A percentile compares a stretch with the other conserved stretches of the same genome.
Evolutionary conservation across 1,140 invertebrate genomes (phyloP).

Genomic region (Coenobita brevimanus): DNA sequence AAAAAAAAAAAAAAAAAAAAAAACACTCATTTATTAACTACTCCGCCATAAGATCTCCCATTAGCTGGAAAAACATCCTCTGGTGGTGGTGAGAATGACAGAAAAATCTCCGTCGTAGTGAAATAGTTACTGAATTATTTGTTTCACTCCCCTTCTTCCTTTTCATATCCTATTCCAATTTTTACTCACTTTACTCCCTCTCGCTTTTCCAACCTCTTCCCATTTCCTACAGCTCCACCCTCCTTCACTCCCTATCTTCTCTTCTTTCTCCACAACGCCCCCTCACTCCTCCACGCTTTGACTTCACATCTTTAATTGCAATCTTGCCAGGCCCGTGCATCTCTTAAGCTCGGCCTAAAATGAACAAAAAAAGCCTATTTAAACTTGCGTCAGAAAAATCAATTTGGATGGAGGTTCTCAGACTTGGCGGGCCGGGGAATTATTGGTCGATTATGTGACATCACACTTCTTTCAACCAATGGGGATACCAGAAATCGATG

Average conservation of each 20-base stretch:
- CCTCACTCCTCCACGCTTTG: not conserved
- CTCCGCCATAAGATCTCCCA: no score
- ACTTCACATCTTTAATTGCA: not conserved
- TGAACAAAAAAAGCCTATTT: no score
- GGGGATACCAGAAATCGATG: not conserved
- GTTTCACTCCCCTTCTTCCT: not conserved
- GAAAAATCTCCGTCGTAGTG: no score
- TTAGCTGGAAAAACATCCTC: no score
- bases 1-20: no score
- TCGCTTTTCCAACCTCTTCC: no score
- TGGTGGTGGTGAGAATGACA: no score
- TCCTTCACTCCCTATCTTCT: not conserved
- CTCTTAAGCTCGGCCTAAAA: no score
- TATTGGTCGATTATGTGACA: constrained; percentile 53
- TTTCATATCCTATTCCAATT: not conserved
- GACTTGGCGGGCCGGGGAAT: constrained; percentile 46
- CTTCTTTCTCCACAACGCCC: not conserved
- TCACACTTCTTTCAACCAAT: constrained; percentile 23
- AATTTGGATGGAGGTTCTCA: constrained; percentile 14
- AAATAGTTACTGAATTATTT: no score
- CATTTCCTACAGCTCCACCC: no score
- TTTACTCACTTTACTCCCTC: not conserved
- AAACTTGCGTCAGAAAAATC: constrained; percentile 19
- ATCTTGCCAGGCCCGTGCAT: no score
- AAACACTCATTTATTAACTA: no score